phyloP scores from a whole-genome alignment of 2,797 vertebrate species.

The Muscicapa comitata region DNA sequence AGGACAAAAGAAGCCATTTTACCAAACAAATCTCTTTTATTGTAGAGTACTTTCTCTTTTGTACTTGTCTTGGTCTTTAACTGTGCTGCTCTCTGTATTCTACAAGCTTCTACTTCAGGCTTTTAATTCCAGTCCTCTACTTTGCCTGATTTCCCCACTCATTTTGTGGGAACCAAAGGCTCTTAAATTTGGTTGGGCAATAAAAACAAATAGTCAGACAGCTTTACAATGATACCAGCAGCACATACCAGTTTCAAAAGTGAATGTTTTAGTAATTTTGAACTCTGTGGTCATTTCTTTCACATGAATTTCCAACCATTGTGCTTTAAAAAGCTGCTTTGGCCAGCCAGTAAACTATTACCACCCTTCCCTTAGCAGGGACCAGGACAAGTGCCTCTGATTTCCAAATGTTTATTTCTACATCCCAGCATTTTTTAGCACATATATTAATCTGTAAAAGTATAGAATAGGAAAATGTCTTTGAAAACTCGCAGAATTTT shows the following conservation, averaged over 20 bases:
- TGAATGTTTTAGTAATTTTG: neutral
- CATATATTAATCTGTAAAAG: neutral
- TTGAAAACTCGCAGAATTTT: neutral
- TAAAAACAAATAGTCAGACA: neutral
- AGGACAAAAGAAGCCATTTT: neutral
- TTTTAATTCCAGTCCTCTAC: neutral
- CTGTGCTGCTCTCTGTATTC: neutral
- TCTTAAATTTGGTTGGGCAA: neutral
- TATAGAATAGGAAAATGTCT: neutral
- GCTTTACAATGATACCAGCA: neutral
- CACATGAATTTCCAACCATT: neutral
- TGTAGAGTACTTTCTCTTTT: neutral
- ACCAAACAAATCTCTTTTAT: neutral
- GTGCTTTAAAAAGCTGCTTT: neutral
- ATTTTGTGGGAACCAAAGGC: neutral
- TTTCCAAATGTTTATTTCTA: neutral
- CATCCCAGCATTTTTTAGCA: neutral
- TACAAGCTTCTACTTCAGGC: neutral
- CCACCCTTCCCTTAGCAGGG: neutral
- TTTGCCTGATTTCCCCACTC: rapidly evolving
- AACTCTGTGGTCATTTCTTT: neutral
- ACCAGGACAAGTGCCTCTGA: neutral
- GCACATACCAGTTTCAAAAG: neutral
- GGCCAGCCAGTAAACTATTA: neutral
- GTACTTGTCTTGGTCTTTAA: neutral